Evolutionary conservation across 2,888 invertebrate species (phyloP).

Genomic region (Calephelis perditalis): DNA sequence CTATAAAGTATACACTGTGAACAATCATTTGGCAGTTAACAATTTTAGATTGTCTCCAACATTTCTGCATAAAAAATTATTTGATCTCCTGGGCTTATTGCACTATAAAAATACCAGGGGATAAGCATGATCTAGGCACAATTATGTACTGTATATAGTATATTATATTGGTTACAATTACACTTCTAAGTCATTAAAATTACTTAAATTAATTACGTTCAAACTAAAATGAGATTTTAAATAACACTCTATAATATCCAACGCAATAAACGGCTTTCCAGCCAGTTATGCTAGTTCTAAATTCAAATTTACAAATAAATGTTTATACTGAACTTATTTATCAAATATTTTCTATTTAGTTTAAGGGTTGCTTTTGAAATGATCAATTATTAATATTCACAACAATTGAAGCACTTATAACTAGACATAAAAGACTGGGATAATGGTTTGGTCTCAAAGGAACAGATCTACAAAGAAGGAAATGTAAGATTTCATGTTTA

Average conservation of each 20-base stretch:
- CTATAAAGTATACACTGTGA: background rate
- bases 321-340: constrained; percentile 14
- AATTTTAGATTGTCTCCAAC: constrained; percentile 11
- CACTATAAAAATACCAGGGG: constrained; percentile 71
- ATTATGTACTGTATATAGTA: constrained; percentile 67
- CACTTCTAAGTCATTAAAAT: constrained; percentile 50
- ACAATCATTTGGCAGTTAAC: constrained; percentile 15
- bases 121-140: constrained; percentile 75
- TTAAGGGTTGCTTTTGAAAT: too few species aligned
- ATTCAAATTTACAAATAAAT: constrained; percentile 11
- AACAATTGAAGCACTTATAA: too few species aligned
- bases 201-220: constrained; percentile 52
- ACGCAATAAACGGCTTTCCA: constrained; percentile 30
- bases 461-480: too few species aligned
- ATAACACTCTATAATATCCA: constrained; percentile 23
- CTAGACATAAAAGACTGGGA: too few species aligned
- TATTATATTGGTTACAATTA: constrained; percentile 53
- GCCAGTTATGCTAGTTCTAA: constrained; percentile 10
- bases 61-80: constrained; percentile 10
- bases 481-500: too few species aligned
- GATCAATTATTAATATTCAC: too few species aligned
- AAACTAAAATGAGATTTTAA: constrained; percentile 38
- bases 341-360: background rate
- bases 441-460: too few species aligned
- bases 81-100: constrained; percentile 40